Base-by-base conservation (phyloP, 2,113 vertebrate species). In the Stomatorhinus ivindoensis region DNA sequence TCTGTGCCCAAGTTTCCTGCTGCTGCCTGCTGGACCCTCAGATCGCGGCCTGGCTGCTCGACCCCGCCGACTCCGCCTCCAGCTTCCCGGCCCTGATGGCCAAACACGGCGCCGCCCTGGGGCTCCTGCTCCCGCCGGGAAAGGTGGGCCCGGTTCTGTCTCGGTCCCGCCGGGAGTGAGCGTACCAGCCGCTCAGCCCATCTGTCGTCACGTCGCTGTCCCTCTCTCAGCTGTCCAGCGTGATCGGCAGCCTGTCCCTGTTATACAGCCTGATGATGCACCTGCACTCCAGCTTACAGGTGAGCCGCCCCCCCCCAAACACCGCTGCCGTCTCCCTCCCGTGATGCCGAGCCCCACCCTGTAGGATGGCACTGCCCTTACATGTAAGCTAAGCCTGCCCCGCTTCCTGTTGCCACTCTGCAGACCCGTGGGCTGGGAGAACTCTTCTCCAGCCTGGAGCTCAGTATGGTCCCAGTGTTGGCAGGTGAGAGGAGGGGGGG, bases 41-140 rank as follows among this genome's bases (percentile, higher is more conserved):
- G 92, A 96, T 98, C 90, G 97, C 97, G 13, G 96, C 95, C 0
- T 98, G 98, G 98, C 95, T 99, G 3, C 93, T 98, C 91, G 97
- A 98, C 90, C 97, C 97, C 35, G 92, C 93, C 0, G 96, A 98
- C 88, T 94, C 96, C 0, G 92, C 95, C 39, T 94, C 96, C 50
- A 96, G 95, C 84, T 99, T 96, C 94, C 94, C 95, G 84, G 92
- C 95, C 51, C 95, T 99, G 89, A 94, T 97, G 27, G 90, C 89
- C 84, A 97, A 97, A 92, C 94, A 97, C 93, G 94, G 94, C 69
- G 46, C 58, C 27, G 31, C 87, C 50, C 93, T 46, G 88, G 89
- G 87, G 17, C 88, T 91, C 13, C 44, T 83, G 1, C 58, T 65
- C 13, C 92, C 90, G 1, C 19, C 90, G 39, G 92, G 91, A 46